Conservation (phyloP, 2,888 invertebrate species). For the Meta bourneti region DNA sequence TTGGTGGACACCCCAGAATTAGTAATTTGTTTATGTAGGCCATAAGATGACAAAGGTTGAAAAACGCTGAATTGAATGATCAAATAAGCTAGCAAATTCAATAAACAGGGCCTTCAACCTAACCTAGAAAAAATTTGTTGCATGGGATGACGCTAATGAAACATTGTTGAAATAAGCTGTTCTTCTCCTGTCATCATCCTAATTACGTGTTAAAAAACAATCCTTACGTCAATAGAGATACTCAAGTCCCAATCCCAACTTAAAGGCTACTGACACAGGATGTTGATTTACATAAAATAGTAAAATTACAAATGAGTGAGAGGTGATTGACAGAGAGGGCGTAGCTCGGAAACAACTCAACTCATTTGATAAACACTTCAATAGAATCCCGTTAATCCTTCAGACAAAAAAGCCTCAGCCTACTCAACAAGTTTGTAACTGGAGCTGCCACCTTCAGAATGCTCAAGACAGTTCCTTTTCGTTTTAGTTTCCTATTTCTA, state of each 20-base stretch:
- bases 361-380: not conserved
- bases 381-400: not conserved
- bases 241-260: not conserved
- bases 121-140: no score
- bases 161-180: not conserved
- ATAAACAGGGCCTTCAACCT: no score
- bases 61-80: no score
- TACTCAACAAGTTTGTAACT: no score
- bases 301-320: not conserved
- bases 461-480: no score
- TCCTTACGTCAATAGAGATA: not conserved
- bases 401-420: no score
- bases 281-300: not conserved
- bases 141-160: not conserved
- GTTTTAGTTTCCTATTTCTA: no score
- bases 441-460: no score
- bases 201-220: not conserved
- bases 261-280: conserved; percentile 1
- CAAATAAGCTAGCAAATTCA: no score
- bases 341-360: not conserved
- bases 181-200: not conserved
- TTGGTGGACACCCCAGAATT: no score
- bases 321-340: not conserved
- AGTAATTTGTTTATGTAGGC: no score
- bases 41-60: no score